phyloP scores from a whole-genome alignment of 2,888 invertebrate genomes.

The Proisotoma minuta region DNA sequence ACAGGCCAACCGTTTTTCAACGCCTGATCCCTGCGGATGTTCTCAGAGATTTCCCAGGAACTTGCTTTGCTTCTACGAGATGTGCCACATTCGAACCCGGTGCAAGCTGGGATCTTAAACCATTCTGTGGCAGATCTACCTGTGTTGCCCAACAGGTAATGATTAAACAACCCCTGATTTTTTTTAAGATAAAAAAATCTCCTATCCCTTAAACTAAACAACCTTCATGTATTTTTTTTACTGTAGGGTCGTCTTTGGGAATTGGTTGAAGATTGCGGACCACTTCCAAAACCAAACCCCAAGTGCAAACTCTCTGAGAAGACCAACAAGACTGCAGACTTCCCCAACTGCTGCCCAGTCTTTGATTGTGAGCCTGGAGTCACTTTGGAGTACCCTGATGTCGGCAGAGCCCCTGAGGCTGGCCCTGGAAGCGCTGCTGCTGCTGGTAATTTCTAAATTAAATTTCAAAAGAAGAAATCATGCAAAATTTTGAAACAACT shows the following conservation, averaged over 20 bases:
- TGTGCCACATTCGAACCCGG: conserved; percentile 83
- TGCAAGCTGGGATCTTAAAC: conserved; percentile 77
- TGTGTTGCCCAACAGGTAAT: conserved; percentile 62
- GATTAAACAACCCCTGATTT: background rate
- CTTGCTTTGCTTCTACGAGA: conserved; percentile 84
- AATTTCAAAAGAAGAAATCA: background rate
- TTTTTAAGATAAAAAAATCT: background rate
- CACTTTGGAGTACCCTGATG: conserved; percentile 78
- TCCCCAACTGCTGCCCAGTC: conserved; percentile 78
- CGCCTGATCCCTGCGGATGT: conserved; percentile 84
- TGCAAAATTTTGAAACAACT: too few relatives aligned
- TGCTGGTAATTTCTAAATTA: conserved; percentile 1
- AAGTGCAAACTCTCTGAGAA: conserved; percentile 81
- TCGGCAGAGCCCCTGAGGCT: conserved; percentile 53
- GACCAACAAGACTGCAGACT: conserved; percentile 82
- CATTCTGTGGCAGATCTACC: conserved; percentile 86
- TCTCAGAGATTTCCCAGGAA: conserved; percentile 83
- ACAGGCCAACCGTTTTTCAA: conserved; percentile 67
- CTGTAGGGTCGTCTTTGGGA: conserved; percentile 65
- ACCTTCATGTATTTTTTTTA: background rate
- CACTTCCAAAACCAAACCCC: conserved; percentile 77
- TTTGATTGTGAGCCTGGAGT: conserved; percentile 82
- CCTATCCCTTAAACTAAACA: background rate
- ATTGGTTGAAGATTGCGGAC: conserved; percentile 80
- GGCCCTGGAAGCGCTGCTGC: conserved; percentile 39